Evolutionary conservation across 2,888 invertebrate genomes (phyloP).

Genomic region (Hirtodrosophila trivittata): DNA sequence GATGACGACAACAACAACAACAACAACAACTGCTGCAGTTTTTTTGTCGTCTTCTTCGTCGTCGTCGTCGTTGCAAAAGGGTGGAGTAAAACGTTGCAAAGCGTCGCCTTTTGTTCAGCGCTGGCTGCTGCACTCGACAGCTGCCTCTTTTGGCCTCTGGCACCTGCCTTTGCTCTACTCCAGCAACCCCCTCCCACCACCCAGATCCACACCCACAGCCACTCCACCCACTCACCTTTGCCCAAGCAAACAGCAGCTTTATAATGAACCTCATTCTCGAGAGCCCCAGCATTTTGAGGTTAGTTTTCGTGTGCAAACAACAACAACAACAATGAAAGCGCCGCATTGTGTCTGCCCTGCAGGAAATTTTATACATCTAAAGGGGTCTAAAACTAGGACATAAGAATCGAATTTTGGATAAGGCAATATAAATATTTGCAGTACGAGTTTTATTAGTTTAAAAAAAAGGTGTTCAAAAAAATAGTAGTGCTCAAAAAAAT

Average conservation of each 20-base stretch:
- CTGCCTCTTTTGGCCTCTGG: slow-evolving; percentile 19
- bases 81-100: background rate
- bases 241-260: slow-evolving; percentile 4
- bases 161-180: slow-evolving; percentile 22
- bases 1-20: slow-evolving; percentile 29
- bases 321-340: slow-evolving; percentile 10
- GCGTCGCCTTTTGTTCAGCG: slow-evolving; percentile 31
- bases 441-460: too few species aligned
- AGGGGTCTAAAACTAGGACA: too few species aligned
- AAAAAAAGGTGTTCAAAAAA: too few species aligned
- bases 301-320: slow-evolving; percentile 36
- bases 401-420: too few species aligned
- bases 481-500: too few species aligned
- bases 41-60: background rate
- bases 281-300: slow-evolving; percentile 40
- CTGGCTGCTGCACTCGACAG: slow-evolving; percentile 5
- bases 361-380: background rate
- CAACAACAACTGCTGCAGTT: slow-evolving; percentile 1
- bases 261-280: slow-evolving; percentile 54
- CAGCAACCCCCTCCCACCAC: background rate
- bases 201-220: background rate
- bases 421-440: too few species aligned
- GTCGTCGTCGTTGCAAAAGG: background rate
- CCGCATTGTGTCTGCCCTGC: slow-evolving; percentile 28
- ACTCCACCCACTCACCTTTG: background rate